Base-by-base conservation (phyloP, 2,113 vertebrate genomes). In the Lipophrys pholis region DNA sequence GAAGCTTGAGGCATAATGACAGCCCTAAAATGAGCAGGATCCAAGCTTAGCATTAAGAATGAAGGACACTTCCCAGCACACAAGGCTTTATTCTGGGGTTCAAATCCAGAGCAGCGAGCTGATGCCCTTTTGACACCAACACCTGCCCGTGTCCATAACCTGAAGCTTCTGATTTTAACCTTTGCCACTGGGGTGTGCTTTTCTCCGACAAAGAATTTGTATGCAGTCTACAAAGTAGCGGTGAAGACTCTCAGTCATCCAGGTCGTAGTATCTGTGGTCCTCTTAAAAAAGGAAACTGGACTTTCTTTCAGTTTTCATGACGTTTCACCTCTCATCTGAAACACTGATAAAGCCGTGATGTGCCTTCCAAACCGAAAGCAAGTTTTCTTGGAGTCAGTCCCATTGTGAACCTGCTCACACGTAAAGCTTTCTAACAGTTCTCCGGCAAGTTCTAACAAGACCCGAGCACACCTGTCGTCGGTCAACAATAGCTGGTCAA, bases 381-480 rank as follows among this genome's bases (percentile, higher is more conserved):
- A 30, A 2, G 6, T 48, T 15, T 54, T 53, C 49, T 40, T 30
- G 6, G n/a, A 8, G 40, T 38, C 57, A 10, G 39, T 76, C 16
- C 36, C 50, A 69, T 52, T 30, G 2, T 49, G 42, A 42, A 38
- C 53, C 38, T 10, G 51, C 71, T 9, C 55, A 41, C 11, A 50
- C 42, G 51, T 43, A 63, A 30, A 69, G 30, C 56, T 58, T 77
- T 67, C 21, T 11, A 62, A 49, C 61, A 72, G 39, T 61, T 81
- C 49, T 30, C 59, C 16, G 36, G 54, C 88, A 90, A 73, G 89
- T 87, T 66, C 76, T 63, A 85, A 90, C 90, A 90, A 21, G 84
- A 82, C 66, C 45, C 40, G 54, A 82, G 72, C 69, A 87, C 81
- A 89, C 82, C 88, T 87, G 85, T 68, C 89, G 82, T 53, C 67